These are phyloP conservation scores for Gila orcuttii DNA, from an alignment of 2,113 vertebrate genomes.

Conservation along the genomic window DNA sequence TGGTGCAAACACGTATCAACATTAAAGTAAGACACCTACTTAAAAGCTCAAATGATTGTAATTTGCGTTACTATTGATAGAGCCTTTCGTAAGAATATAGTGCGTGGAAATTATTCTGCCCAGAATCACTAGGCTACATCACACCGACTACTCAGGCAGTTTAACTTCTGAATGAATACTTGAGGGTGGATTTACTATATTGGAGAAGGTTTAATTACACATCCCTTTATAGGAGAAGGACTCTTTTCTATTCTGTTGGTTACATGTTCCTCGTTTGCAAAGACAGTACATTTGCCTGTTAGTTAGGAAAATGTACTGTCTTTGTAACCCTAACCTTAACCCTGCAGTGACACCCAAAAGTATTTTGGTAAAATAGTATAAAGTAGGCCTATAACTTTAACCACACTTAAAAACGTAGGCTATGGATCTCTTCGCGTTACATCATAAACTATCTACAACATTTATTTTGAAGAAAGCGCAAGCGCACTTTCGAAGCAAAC, in stretches of 20 bases:
- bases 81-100: background rate
- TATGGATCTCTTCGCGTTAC: background rate
- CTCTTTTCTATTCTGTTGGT: background rate
- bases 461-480: background rate
- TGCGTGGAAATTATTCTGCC: background rate
- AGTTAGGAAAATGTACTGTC: no score
- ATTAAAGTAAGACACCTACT: conserved; percentile 25
- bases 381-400: background rate
- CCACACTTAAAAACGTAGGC: background rate
- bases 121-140: background rate
- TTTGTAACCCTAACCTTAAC: no score
- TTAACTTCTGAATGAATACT: background rate
- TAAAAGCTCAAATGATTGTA: conserved; percentile 12
- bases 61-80: conserved; percentile 28
- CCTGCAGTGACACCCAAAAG: background rate
- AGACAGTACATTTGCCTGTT: background rate
- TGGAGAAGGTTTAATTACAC: conserved; percentile 26
- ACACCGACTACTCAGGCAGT: background rate
- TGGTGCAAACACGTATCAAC: conserved; percentile 14
- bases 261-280: background rate
- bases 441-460: background rate
- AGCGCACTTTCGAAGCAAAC: background rate
- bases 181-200: conserved; percentile 27
- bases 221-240: conserved; percentile 4
- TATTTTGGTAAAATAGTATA: background rate